Conservation (phyloP, 2,888 invertebrate species). For the Cyclophora punctaria region DNA sequence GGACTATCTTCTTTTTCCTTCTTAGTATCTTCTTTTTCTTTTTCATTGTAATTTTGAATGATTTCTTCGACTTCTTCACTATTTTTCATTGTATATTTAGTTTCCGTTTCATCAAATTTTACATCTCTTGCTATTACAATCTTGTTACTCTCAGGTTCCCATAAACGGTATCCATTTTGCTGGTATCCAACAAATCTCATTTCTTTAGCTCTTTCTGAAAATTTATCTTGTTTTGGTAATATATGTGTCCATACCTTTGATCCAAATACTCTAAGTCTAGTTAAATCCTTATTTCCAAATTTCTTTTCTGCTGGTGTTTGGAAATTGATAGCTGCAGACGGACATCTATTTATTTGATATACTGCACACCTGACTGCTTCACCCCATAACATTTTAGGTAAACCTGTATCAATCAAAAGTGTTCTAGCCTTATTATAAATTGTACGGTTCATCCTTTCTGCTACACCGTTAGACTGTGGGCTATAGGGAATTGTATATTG, state of each 20-base stretch:
- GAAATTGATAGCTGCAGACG: constrained; percentile 8
- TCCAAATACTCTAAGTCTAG: constrained; percentile 2
- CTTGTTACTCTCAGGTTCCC: constrained; percentile 5
- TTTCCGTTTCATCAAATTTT: constrained; percentile 5
- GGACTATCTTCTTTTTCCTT: not conserved
- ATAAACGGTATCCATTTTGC: constrained; percentile 7
- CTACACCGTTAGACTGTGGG: constrained; percentile 2
- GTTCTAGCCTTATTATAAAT: not conserved
- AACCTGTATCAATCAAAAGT: constrained; percentile 8
- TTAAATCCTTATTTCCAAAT: not conserved
- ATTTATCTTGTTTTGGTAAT: constrained; percentile 2
- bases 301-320: not conserved
- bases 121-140: constrained; percentile 8
- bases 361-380: constrained; percentile 12
- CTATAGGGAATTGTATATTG: not conserved
- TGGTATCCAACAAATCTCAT: constrained; percentile 10
- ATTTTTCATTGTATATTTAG: not conserved
- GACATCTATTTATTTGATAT: constrained; percentile 13
- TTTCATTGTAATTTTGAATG: not conserved
- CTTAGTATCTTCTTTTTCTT: not conserved
- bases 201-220: constrained; percentile 1
- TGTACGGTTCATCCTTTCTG: constrained; percentile 4
- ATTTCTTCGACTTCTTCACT: not conserved
- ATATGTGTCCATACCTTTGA: constrained; percentile 2
- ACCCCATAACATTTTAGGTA: constrained; percentile 15